Percentiles rank a stretch among this genome's conserved stretches.
phyloP scores from a whole-genome alignment of 1,140 invertebrate species.

The Lepidotrigona ventralis region DNA sequence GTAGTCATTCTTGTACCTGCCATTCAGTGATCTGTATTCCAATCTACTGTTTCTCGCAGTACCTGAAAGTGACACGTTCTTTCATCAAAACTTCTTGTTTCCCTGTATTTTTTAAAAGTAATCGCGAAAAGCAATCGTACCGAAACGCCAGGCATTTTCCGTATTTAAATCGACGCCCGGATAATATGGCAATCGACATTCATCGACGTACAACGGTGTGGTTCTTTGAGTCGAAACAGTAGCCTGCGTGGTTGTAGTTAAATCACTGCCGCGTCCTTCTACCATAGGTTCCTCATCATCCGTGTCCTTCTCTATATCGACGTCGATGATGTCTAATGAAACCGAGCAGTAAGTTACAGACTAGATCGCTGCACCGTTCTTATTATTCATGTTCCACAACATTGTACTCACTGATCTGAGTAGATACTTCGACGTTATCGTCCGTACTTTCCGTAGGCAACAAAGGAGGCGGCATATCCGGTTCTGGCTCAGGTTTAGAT shows the following conservation, averaged over 20 bases:
- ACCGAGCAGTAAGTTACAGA: background rate
- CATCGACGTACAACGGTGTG: conserved; percentile 63
- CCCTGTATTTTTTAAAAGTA: background rate
- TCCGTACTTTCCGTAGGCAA: conserved; percentile 59
- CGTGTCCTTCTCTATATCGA: conserved; percentile 58
- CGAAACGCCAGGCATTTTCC: conserved; percentile 79
- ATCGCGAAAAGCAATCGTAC: conserved; percentile 65
- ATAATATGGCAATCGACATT: conserved; percentile 74
- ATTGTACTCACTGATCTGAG: conserved; percentile 66
- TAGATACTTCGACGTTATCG: conserved; percentile 58
- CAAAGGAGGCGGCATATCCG: conserved; percentile 52
- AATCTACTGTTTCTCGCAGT: conserved; percentile 86
- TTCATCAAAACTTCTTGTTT: background rate
- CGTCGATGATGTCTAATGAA: conserved; percentile 64
- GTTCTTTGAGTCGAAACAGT: conserved; percentile 45
- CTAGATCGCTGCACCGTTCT: background rate
- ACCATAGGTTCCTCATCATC: conserved; percentile 59
- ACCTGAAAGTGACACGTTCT: conserved; percentile 76
- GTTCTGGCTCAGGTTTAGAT: conserved; percentile 43
- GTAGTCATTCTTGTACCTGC: conserved; percentile 84
- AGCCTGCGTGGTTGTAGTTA: conserved; percentile 44
- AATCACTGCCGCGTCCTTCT: conserved; percentile 54
- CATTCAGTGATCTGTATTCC: conserved; percentile 84
- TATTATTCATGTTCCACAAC: background rate
- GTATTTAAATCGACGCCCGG: conserved; percentile 72